A percentile compares a stretch with the other conserved stretches of the same genome.
Conservation (phyloP, 2,113 vertebrate species). For the Leptobrachium ailaonicum region DNA sequence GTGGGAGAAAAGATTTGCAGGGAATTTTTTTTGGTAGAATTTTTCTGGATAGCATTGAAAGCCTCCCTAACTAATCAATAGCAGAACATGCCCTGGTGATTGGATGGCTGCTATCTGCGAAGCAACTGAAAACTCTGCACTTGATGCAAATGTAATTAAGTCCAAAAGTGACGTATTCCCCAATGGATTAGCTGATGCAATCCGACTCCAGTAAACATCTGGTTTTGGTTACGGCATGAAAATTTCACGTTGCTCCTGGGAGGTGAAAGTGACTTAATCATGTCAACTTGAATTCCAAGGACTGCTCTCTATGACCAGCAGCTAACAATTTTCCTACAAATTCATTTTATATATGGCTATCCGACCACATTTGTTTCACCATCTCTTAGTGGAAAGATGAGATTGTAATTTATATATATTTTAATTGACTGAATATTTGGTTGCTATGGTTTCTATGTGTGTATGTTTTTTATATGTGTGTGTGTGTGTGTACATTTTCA, state of each 20-base stretch:
- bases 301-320: no score
- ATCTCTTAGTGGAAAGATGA: background rate
- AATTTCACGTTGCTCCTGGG: background rate
- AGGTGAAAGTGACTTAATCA: slow-evolving; percentile 2
- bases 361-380: background rate
- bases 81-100: background rate
- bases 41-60: no score
- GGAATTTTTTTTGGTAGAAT: no score
- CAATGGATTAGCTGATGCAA: slow-evolving; percentile 15
- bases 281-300: background rate
- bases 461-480: no score
- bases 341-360: no score
- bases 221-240: background rate
- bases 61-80: no score
- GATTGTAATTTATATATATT: no score
- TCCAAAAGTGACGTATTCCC: background rate
- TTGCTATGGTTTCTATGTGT: no score
- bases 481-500: no score
- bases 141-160: slow-evolving; percentile 6
- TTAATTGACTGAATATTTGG: no score
- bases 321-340: no score
- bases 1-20: no score
- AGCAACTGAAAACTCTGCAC: background rate
- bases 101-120: background rate
- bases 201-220: slow-evolving; percentile 15